phyloP scores from a whole-genome alignment of 2,888 invertebrate species.

The Drosophila silvestris region DNA sequence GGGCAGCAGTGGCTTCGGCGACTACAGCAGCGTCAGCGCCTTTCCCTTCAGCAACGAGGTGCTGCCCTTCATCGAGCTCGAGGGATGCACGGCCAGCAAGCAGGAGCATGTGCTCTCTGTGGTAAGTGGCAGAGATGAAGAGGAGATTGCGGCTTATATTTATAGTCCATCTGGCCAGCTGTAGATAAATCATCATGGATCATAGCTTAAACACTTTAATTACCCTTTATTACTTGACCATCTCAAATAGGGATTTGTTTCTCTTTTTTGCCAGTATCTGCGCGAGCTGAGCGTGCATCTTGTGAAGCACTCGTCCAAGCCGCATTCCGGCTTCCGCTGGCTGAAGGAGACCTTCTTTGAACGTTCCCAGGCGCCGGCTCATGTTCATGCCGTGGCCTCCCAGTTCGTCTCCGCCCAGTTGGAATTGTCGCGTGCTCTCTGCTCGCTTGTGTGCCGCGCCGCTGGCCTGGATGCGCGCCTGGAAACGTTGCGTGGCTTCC shows the following conservation, averaged over 20 bases:
- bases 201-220: neutral
- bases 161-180: neutral
- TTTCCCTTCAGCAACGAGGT: conserved; percentile 86
- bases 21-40: conserved; percentile 85
- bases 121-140: conserved; percentile 85
- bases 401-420: conserved; percentile 93
- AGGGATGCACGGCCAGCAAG: conserved; percentile 94
- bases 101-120: conserved; percentile 95
- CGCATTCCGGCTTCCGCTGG: conserved; percentile 85
- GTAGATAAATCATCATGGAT: neutral
- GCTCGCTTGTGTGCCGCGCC: conserved; percentile 90
- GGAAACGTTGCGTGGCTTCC: conserved; percentile 91
- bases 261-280: conserved; percentile 88
- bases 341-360: conserved; percentile 85
- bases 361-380: conserved; percentile 88
- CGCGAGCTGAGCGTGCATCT: conserved; percentile 94
- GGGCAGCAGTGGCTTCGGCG: conserved; percentile 86
- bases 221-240: neutral
- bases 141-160: neutral
- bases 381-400: conserved; percentile 92
- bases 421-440: conserved; percentile 91
- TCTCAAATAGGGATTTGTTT: neutral
- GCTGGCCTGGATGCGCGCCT: conserved; percentile 89
- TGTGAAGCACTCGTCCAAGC: conserved; percentile 88
- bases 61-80: conserved; percentile 92